Conservation (phyloP, 2,797 vertebrate species). For the Phoeniculus purpureus region DNA sequence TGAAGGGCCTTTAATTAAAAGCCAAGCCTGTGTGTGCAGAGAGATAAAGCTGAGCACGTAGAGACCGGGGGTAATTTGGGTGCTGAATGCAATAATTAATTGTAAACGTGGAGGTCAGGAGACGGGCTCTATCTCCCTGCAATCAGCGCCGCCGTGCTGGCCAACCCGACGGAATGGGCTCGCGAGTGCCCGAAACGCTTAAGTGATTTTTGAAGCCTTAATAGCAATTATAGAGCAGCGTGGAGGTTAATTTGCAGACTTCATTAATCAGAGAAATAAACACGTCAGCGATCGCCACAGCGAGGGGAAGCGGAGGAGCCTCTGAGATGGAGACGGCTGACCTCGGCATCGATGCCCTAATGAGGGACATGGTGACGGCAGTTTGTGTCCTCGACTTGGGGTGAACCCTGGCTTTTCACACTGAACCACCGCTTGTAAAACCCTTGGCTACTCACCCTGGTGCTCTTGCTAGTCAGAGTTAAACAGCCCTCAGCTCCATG, state of each 20-base stretch:
- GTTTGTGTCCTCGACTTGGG: rapidly evolving
- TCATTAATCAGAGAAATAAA: conserved; percentile 79
- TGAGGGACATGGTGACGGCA: rapidly evolving
- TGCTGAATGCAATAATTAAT: conserved; percentile 81
- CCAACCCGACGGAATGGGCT: conserved; percentile 53
- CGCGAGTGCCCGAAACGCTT: conserved; percentile 57
- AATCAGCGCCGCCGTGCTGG: conserved; percentile 63
- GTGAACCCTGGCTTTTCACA: not conserved
- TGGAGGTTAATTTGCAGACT: conserved; percentile 77
- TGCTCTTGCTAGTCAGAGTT: not conserved
- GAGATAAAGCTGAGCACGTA: conserved; percentile 79
- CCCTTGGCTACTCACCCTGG: not conserved
- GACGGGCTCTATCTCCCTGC: conserved; percentile 72
- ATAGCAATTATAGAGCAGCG: conserved; percentile 75
- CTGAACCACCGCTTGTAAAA: rapidly evolving
- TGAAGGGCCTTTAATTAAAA: conserved; percentile 85
- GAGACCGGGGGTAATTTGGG: conserved; percentile 77
- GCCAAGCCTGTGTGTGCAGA: conserved; percentile 76
- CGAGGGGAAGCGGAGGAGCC: conserved; percentile 28
- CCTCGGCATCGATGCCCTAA: not conserved
- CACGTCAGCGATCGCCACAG: conserved; percentile 59
- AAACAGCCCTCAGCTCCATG: not conserved
- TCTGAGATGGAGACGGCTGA: not conserved
- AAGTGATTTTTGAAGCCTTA: conserved; percentile 79
- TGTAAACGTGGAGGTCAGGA: conserved; percentile 77